Conservation (phyloP, 2,888 invertebrate species). For the Pristionchus arcanus region DNA sequence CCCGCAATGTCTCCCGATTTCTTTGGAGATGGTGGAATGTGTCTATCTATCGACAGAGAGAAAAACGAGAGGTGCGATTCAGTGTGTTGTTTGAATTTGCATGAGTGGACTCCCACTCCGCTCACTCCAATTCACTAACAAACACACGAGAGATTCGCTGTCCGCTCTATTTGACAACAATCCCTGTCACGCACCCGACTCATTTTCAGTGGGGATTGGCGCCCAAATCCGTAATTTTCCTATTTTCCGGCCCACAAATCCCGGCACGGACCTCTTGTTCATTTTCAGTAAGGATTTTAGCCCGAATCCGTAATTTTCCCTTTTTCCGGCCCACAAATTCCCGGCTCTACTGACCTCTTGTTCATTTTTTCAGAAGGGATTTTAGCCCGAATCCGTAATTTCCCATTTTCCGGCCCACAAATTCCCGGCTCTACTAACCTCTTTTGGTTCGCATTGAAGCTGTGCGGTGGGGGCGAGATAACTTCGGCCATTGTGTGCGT, state of each 20-base stretch:
- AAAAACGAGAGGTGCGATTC: constrained; percentile 6
- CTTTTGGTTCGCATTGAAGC: constrained; percentile 34
- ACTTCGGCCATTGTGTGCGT: constrained; percentile 20
- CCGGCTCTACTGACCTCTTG: not conserved
- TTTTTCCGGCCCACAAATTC: not conserved
- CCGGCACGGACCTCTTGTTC: not conserved
- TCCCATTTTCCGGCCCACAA: not conserved
- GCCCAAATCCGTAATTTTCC: not conserved
- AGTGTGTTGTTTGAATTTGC: constrained; percentile 38
- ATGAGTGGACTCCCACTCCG: not conserved
- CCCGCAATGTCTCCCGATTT: constrained; percentile 8
- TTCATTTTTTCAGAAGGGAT: not conserved
- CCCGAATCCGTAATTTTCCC: not conserved
- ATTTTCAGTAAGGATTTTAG: not conserved
- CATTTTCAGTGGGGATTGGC: not conserved
- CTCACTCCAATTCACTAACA: constrained; percentile 20
- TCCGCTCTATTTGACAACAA: constrained; percentile 30
- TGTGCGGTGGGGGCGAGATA: constrained; percentile 20
- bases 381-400: not conserved
- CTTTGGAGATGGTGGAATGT: not conserved
- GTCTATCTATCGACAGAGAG: not conserved
- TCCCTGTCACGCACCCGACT: not conserved
- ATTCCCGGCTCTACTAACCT: not conserved
- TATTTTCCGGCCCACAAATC: not conserved
- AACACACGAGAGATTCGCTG: constrained; percentile 7